Percentiles rank a stretch among this genome's conserved stretches.
These are phyloP conservation scores for Leptura quadrifasciata DNA, from an alignment of 2,888 invertebrate genomes.

Conservation along the genomic window DNA sequence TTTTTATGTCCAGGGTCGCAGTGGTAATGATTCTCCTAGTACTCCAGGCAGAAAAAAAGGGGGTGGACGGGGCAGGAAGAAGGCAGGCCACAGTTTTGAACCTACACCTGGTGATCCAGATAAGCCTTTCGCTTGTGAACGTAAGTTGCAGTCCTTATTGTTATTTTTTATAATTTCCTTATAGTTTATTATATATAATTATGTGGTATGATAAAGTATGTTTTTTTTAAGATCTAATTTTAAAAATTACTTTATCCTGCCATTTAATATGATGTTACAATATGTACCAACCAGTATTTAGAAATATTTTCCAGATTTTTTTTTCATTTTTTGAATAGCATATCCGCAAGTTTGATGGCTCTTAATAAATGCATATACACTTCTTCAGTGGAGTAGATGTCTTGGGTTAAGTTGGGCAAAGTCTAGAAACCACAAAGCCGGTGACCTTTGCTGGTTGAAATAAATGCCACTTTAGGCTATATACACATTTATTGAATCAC, in stretches of 20 bases:
- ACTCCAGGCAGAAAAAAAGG: conserved; percentile 72
- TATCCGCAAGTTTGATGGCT: neutral
- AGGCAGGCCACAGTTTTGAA: conserved; percentile 72
- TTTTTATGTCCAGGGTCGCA: conserved; percentile 66
- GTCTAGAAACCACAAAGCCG: no score
- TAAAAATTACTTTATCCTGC: conserved; percentile 20
- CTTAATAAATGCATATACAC: neutral
- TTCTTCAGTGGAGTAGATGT: no score
- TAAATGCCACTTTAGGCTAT: no score
- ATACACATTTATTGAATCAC: no score
- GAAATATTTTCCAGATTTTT: neutral
- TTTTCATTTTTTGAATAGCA: neutral
- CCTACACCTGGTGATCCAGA: conserved; percentile 83
- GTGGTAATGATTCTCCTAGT: conserved; percentile 72
- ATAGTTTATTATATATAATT: conserved; percentile 31
- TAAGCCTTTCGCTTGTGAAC: conserved; percentile 93
- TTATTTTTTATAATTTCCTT: conserved; percentile 25
- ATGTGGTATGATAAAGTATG: conserved; percentile 29
- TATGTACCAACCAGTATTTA: conserved; percentile 31
- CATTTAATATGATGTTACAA: conserved; percentile 34
- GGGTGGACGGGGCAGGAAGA: conserved; percentile 76
- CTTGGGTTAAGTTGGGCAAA: neutral
- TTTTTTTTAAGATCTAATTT: neutral
- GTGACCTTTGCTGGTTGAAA: no score
- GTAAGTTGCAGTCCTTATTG: conserved; percentile 78